Conservation (phyloP, 2,888 invertebrate genomes). For the Habroteleia sp. region DNA sequence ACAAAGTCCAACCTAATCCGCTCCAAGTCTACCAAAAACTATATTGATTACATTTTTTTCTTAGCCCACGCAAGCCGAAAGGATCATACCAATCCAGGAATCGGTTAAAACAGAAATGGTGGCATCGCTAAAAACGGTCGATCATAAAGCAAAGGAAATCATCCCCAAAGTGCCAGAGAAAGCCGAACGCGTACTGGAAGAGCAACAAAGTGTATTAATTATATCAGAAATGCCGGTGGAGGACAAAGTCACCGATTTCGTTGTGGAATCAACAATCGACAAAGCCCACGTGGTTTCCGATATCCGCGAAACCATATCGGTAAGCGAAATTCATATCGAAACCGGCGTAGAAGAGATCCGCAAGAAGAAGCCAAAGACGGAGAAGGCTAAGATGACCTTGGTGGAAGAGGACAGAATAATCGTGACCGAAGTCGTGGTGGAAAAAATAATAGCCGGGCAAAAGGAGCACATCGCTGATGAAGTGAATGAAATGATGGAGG, state of each 20-base stretch:
- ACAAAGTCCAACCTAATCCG: no score
- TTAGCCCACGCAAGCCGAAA: slow-evolving; percentile 81
- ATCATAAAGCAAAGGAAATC: slow-evolving; percentile 82
- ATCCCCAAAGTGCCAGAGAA: slow-evolving; percentile 80
- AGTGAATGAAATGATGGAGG: slow-evolving; percentile 88
- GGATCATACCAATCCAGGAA: slow-evolving; percentile 83
- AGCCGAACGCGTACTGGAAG: slow-evolving; percentile 82
- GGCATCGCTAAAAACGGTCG: slow-evolving; percentile 85
- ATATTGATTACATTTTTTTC: no score
- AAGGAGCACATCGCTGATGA: slow-evolving; percentile 85
- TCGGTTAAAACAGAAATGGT: slow-evolving; percentile 84
- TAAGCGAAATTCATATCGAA: slow-evolving; percentile 84
- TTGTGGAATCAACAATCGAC: slow-evolving; percentile 71
- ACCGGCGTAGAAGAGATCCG: slow-evolving; percentile 82
- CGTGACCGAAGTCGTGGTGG: slow-evolving; percentile 82
- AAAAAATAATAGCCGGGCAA: slow-evolving; percentile 83
- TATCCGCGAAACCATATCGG: slow-evolving; percentile 82
- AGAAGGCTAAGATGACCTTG: slow-evolving; percentile 73
- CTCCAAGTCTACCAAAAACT: no score
- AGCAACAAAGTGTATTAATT: slow-evolving; percentile 79
- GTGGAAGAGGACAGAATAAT: slow-evolving; percentile 76
- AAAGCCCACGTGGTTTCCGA: slow-evolving; percentile 74
- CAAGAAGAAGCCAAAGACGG: slow-evolving; percentile 75
- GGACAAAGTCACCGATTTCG: slow-evolving; percentile 71
- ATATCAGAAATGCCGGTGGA: slow-evolving; percentile 76